Evolutionary conservation across 1,140 invertebrate genomes (phyloP), one percentile per base, ranked within the genome.

Genomic region (Archivesica marissinica): DNA sequence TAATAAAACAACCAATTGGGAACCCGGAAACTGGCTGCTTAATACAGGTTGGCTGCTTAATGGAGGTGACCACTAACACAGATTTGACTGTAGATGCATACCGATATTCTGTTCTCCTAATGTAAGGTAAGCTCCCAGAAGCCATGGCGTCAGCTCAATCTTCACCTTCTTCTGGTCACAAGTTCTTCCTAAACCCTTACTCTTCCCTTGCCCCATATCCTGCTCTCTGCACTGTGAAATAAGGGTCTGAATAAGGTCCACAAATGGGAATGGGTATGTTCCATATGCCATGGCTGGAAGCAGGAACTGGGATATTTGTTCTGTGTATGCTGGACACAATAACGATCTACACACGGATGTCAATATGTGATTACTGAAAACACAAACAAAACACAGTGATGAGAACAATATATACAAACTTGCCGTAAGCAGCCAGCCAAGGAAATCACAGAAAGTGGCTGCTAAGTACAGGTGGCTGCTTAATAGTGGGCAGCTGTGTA

Each of bases 261-360:
- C 90, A 84, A 93, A 91, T 28, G 93, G 93, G 61, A 94, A 94
- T 39, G 90, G 89, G 76, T 91, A 89, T 77, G 90, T 90, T 35
- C 90, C 90, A 86, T 92, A 90, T 15, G 91, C 92, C 89, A 94
- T 91, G 0, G 93, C 93, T 17, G 93, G 93, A 7, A 94, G 70
- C 2, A 94, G 89, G 66, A 94, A 94, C 61, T 90, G 87, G 39
- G 88, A 87, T n/a, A 93, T 89, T 76, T 93, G 93, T 39, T 94
- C 93, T 33, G 91, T 88, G 85, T 90, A 93, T 0, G 83, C 87
- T 50, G 88, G 88, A 85, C 92, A 93, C 30, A 93, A 82, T 11
- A 93, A 86, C 13, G 90, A 88, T 23, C 61, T 74, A 80, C 89
- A 89, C 9, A 90, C 81, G 20, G 61, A 54, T 38, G 61, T 77